These are phyloP conservation scores for Synanthedon formicaeformis DNA, from an alignment of 2,888 invertebrate genomes.

Conservation along the genomic window DNA sequence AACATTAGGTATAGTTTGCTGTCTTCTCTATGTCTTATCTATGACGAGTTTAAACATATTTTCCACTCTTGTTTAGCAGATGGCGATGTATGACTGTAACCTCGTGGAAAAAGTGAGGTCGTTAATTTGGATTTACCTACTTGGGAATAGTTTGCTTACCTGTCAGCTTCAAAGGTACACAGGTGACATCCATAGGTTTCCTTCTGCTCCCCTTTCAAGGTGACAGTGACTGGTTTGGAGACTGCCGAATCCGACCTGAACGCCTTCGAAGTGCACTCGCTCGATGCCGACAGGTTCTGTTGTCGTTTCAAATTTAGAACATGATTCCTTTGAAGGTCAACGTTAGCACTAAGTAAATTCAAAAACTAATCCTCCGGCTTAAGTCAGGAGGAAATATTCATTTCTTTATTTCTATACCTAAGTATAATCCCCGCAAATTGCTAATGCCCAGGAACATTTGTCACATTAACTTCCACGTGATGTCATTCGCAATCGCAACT, in stretches of 20 bases:
- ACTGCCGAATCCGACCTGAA: constrained; percentile 16
- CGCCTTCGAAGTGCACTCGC: constrained; percentile 40
- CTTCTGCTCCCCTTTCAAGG: constrained; percentile 15
- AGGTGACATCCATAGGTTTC: constrained; percentile 47
- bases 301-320: no score
- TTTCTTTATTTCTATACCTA: no score
- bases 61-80: constrained; percentile 46
- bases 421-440: no score
- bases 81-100: constrained; percentile 57
- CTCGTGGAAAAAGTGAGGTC: constrained; percentile 19
- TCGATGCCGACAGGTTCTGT: constrained; percentile 27
- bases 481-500: no score
- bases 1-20: no score
- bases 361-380: no score
- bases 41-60: constrained; percentile 49
- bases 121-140: no score
- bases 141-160: constrained; percentile 19
- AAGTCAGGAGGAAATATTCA: no score
- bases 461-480: no score
- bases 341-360: no score
- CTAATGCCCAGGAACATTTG: no score
- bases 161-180: constrained; percentile 48
- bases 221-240: constrained; percentile 13
- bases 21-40: constrained; percentile 31
- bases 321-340: no score